phyloP scores from a whole-genome alignment of 2,113 vertebrate species.

The Ctenomys sociabilis region DNA sequence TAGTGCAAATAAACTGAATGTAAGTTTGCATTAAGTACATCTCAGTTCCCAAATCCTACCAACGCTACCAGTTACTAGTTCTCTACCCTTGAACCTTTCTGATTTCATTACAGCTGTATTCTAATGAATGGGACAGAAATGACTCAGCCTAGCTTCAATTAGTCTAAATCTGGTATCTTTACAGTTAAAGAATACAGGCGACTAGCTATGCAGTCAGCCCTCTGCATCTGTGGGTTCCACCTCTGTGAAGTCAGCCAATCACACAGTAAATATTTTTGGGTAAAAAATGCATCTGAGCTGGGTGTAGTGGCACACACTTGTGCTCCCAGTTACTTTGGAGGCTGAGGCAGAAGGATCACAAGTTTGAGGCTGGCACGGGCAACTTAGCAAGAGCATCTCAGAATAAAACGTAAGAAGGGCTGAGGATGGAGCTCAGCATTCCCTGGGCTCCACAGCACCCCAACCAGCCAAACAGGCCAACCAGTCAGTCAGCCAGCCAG shows the following conservation, averaged over 20 bases:
- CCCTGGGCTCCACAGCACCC: background rate
- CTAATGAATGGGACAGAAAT: background rate
- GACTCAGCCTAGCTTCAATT: background rate
- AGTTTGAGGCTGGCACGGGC: background rate
- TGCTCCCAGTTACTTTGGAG: background rate
- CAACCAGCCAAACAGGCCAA: too few relatives aligned
- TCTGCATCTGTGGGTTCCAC: background rate
- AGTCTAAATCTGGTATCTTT: background rate
- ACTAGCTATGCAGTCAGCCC: background rate
- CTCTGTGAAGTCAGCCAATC: background rate
- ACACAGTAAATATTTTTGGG: background rate
- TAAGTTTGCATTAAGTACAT: constrained; percentile 37
- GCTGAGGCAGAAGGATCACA: background rate
- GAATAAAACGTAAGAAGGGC: background rate
- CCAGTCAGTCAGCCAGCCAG: too few relatives aligned
- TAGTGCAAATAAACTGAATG: background rate
- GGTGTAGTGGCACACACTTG: background rate
- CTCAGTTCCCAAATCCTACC: background rate
- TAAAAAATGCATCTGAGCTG: background rate
- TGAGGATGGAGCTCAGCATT: background rate
- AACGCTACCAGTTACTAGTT: fast-evolving
- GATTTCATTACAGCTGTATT: background rate
- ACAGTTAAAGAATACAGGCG: background rate
- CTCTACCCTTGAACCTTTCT: too few relatives aligned
- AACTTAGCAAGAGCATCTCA: background rate